Evolutionary conservation across 2,888 invertebrate genomes (phyloP).

Genomic region (Hemistola chrysoprasaria): DNA sequence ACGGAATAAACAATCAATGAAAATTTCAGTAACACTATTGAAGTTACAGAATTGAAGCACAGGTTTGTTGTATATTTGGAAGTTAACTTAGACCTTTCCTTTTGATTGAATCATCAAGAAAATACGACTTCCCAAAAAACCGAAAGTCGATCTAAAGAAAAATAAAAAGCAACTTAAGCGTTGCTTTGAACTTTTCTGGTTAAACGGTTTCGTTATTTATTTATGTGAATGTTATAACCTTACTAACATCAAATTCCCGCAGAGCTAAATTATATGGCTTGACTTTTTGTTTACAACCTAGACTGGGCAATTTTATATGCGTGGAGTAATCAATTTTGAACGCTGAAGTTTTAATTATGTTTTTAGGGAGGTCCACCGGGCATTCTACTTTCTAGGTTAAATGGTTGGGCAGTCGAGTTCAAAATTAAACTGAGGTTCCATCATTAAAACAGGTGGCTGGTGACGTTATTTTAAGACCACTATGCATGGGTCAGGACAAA

Average conservation of each 20-base stretch:
- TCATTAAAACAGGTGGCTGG: no score
- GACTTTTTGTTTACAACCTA: slow-evolving; percentile 11
- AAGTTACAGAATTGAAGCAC: no score
- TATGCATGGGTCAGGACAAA: no score
- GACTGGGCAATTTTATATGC: slow-evolving; percentile 17
- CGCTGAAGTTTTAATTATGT: slow-evolving; percentile 29
- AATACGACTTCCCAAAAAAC: no score
- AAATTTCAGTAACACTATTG: slow-evolving; percentile 1
- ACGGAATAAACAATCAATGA: no score
- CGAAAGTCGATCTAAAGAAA: no score
- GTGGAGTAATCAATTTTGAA: slow-evolving; percentile 22
- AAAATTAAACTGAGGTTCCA: no score
- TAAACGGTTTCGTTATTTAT: not conserved
- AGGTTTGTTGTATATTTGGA: no score
- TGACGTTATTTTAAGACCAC: no score
- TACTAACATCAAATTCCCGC: not conserved
- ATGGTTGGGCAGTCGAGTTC: not conserved
- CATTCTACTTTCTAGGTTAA: not conserved
- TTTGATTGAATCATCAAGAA: no score
- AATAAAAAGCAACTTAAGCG: not conserved
- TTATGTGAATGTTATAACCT: no score
- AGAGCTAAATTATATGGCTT: not conserved
- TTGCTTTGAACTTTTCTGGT: slow-evolving; percentile 1
- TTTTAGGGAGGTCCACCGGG: slow-evolving; percentile 20
- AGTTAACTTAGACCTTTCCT: no score